These are phyloP conservation scores for Zaprionus obscuricornis DNA, from an alignment of 2,888 invertebrate species.

Conservation along the genomic window DNA sequence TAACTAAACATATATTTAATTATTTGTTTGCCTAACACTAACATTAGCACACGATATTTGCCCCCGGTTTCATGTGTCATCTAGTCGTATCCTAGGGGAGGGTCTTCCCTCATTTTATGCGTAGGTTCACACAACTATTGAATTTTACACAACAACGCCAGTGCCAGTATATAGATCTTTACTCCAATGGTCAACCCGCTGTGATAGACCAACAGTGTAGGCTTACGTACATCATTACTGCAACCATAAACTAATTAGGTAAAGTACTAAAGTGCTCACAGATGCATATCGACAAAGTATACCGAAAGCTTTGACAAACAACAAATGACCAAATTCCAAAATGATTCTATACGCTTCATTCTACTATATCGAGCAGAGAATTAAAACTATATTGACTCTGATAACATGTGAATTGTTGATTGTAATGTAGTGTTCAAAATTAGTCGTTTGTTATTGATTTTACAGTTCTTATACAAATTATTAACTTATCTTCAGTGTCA, in stretches of 20 bases:
- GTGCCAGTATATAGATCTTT: too few species aligned
- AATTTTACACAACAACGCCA: conserved; percentile 28
- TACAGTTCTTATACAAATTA: too few species aligned
- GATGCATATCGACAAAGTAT: neutral
- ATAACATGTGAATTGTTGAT: too few species aligned
- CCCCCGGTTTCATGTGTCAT: conserved; percentile 51
- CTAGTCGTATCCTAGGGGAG: conserved; percentile 17
- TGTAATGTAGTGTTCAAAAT: too few species aligned
- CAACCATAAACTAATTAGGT: conserved; percentile 58
- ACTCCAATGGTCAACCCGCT: conserved; percentile 39
- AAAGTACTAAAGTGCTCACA: conserved; percentile 46
- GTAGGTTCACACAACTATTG: conserved; percentile 35
- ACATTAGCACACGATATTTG: conserved; percentile 17
- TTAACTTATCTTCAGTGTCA: too few species aligned
- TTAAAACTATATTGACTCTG: too few species aligned
- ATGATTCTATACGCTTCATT: too few species aligned
- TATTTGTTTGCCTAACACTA: conserved; percentile 67
- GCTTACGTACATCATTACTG: conserved; percentile 37
- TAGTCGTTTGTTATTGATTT: too few species aligned
- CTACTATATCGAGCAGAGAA: too few species aligned
- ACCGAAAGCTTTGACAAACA: conserved; percentile 11
- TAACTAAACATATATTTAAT: conserved; percentile 64
- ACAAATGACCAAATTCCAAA: too few species aligned
- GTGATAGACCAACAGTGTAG: conserved; percentile 48
- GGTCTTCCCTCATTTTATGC: conserved; percentile 4